Percentiles rank a stretch among this genome's conserved stretches.
These are phyloP conservation scores for Sternotherus odoratus DNA, from an alignment of 2,797 vertebrate species.

Conservation along the genomic window DNA sequence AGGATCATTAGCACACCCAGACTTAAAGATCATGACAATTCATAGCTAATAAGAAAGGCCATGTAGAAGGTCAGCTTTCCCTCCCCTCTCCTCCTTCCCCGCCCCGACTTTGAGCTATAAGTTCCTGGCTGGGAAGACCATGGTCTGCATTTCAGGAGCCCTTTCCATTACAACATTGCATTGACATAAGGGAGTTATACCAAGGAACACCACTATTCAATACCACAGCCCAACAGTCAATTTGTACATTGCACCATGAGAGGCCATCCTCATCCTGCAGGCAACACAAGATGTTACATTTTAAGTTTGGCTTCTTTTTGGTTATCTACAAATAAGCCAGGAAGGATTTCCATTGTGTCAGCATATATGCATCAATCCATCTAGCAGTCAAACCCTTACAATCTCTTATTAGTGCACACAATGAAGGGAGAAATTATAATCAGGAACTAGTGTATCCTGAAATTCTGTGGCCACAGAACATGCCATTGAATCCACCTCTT, in stretches of 20 bases:
- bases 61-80: rapidly evolving
- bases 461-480: not conserved
- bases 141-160: not conserved
- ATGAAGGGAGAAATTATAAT: not conserved
- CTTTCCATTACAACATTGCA: not conserved
- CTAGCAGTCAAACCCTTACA: not conserved
- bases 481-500: not conserved
- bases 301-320: not conserved
- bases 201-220: not conserved
- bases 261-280: not conserved
- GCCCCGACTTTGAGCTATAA: not conserved
- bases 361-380: rapidly evolving
- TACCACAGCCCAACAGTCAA: not conserved
- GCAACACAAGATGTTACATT: not conserved
- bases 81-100: not conserved
- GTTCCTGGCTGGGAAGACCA: not conserved
- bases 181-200: not conserved
- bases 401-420: not conserved
- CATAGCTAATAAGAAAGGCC: not conserved
- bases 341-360: not conserved
- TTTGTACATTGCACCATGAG: not conserved
- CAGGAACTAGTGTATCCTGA: not conserved
- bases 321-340: not conserved
- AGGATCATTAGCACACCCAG: not conserved
- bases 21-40: not conserved